Conservation (phyloP, 2,113 vertebrate genomes). For the Vicugna pacos region DNA sequence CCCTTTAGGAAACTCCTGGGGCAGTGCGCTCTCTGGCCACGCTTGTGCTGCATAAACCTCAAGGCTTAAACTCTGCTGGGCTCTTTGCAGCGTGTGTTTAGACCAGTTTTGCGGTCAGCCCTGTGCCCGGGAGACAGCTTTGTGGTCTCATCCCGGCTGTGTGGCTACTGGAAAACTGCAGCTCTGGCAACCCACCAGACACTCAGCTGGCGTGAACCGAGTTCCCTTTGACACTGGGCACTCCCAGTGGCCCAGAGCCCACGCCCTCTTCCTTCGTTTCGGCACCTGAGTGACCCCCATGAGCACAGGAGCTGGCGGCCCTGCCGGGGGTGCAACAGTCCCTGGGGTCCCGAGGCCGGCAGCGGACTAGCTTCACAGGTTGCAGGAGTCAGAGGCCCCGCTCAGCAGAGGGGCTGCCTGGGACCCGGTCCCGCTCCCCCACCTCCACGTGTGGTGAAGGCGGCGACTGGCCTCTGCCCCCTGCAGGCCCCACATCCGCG, state of each 20-base stretch:
- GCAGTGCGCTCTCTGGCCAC: neutral
- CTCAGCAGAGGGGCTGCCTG: neutral
- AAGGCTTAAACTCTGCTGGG: neutral
- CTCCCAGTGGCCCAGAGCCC: neutral
- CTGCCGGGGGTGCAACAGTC: neutral
- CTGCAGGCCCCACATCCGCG: neutral
- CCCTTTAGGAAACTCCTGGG: neutral
- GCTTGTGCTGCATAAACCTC: fast-evolving
- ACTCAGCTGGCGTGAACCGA: neutral
- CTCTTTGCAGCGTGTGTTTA: neutral
- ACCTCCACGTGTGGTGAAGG: neutral
- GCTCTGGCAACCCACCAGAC: fast-evolving
- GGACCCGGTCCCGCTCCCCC: neutral
- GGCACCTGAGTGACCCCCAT: fast-evolving
- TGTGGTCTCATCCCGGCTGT: neutral
- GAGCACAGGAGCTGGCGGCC: neutral
- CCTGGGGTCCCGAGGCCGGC: neutral
- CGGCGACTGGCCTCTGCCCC: neutral
- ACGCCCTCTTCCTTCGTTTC: fast-evolving
- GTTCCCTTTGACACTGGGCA: neutral
- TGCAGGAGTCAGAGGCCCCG: neutral
- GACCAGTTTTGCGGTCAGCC: neutral
- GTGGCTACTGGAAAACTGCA: fast-evolving
- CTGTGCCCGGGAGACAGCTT: fast-evolving
- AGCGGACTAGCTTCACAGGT: fast-evolving